A percentile compares a stretch with the other conserved stretches of the same genome.
Evolutionary conservation across 2,113 vertebrate genomes (phyloP).

Genomic region (Aphyosemion australe): DNA sequence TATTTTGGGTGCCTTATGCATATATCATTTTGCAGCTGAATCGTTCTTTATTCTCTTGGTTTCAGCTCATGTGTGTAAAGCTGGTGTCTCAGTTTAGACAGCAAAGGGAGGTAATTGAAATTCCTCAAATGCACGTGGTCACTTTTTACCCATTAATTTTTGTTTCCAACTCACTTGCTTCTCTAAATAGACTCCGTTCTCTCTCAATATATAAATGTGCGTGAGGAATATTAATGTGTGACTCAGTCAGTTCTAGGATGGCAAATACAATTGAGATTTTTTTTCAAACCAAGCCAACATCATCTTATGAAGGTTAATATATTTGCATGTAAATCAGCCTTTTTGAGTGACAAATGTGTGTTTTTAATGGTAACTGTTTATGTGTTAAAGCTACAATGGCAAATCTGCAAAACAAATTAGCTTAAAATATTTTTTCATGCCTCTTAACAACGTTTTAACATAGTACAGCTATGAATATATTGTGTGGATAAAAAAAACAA

Average conservation of each 20-base stretch:
- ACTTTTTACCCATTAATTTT: conserved; percentile 78
- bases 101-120: conserved; percentile 69
- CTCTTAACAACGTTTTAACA: too few species aligned
- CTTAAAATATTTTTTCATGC: too few species aligned
- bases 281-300: conserved; percentile 36
- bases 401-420: too few species aligned
- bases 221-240: conserved; percentile 75
- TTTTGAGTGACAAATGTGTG: conserved; percentile 30
- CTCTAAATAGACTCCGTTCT: conserved; percentile 76
- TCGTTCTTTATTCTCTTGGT: conserved; percentile 19
- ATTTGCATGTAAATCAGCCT: conserved; percentile 38
- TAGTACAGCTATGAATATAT: too few species aligned
- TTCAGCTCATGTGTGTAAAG: conserved; percentile 20
- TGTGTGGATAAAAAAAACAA: too few species aligned
- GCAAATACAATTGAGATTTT: conserved; percentile 56
- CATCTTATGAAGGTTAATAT: conserved; percentile 41
- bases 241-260: conserved; percentile 60
- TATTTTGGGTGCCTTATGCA: conserved; percentile 11
- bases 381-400: too few species aligned
- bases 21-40: conserved; percentile 12
- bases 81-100: conserved; percentile 29
- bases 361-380: neutral
- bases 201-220: conserved; percentile 66
- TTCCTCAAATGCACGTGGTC: conserved; percentile 72
- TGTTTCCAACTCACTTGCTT: conserved; percentile 78